Percentiles rank a stretch among this genome's conserved stretches.
Conservation (phyloP, 2,888 invertebrate genomes). For the Nesidiocoris tenuis region DNA sequence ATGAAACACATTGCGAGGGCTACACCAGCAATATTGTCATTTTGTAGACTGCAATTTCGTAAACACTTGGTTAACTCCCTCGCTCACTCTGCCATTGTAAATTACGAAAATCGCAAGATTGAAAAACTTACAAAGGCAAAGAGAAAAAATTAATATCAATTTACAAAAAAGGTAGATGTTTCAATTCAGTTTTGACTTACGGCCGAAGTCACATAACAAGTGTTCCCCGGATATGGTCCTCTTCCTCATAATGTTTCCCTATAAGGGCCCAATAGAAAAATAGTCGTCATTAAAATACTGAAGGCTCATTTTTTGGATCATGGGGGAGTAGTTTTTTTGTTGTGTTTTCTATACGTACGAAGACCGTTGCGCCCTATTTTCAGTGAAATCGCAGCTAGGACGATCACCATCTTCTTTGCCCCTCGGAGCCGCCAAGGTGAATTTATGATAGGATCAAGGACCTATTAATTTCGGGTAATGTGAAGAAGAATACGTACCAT, state of each 20-base stretch:
- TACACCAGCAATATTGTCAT: no score
- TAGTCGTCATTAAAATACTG: conserved; percentile 25
- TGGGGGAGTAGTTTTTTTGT: conserved; percentile 16
- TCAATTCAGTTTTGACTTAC: conserved; percentile 36
- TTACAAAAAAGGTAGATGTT: conserved; percentile 31
- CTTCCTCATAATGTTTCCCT: conserved; percentile 32
- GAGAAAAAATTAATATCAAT: conserved; percentile 16
- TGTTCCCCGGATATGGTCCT: conserved; percentile 33
- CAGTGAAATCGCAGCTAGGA: not conserved
- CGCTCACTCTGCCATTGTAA: no score
- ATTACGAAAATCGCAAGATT: no score
- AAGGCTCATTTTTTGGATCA: conserved; percentile 16
- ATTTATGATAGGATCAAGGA: not conserved
- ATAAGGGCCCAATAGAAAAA: conserved; percentile 40
- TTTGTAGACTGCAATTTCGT: no score
- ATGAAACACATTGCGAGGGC: not conserved
- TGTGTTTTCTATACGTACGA: conserved; percentile 39
- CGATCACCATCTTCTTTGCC: not conserved
- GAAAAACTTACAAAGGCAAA: not conserved
- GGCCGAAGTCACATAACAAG: conserved; percentile 38
- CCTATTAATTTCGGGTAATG: not conserved
- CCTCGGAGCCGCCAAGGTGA: not conserved
- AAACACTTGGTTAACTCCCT: no score
- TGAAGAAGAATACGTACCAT: not conserved
- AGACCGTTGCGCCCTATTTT: conserved; percentile 12